Percentiles rank a stretch among this genome's conserved stretches.
Conservation (phyloP, 2,888 invertebrate species). For the Platerodrilus igneus region DNA sequence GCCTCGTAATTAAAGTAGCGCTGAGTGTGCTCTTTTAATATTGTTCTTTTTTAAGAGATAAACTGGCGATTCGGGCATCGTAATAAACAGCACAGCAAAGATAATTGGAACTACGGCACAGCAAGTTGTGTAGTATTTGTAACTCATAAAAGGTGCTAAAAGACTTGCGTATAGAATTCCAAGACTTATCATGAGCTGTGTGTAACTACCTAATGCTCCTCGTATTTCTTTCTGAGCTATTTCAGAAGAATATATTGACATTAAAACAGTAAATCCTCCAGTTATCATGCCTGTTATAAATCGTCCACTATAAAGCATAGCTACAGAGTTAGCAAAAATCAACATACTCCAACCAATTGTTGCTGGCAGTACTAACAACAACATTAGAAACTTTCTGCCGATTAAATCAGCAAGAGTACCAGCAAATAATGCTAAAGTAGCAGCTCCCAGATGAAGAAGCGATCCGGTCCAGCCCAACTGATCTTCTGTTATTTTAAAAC, state of each 20-base stretch:
- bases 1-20: slow-evolving; percentile 67
- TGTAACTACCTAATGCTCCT: slow-evolving; percentile 76
- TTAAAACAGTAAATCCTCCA: slow-evolving; percentile 73
- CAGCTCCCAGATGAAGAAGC: slow-evolving; percentile 64
- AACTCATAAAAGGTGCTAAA: slow-evolving; percentile 57
- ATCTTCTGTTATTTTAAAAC: slow-evolving; percentile 50
- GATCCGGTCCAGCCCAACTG: slow-evolving; percentile 67
- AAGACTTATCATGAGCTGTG: slow-evolving; percentile 73
- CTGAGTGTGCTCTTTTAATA: slow-evolving; percentile 59
- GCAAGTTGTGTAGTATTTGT: slow-evolving; percentile 58
- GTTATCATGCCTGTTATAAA: slow-evolving; percentile 66
- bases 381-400: slow-evolving; percentile 65
- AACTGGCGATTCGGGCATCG: slow-evolving; percentile 80
- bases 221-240: slow-evolving; percentile 74
- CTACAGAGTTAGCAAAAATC: slow-evolving; percentile 57
- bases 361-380: slow-evolving; percentile 59
- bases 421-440: slow-evolving; percentile 62
- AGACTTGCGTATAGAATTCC: slow-evolving; percentile 73
- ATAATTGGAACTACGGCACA: slow-evolving; percentile 61
- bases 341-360: slow-evolving; percentile 66
- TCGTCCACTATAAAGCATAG: slow-evolving; percentile 58
- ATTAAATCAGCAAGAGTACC: slow-evolving; percentile 62
- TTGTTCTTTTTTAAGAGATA: slow-evolving; percentile 60
- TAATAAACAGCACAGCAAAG: slow-evolving; percentile 63
- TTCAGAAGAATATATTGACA: slow-evolving; percentile 77